Evolutionary conservation across 1,140 invertebrate genomes (phyloP).

Genomic region (Capitella teleta): DNA sequence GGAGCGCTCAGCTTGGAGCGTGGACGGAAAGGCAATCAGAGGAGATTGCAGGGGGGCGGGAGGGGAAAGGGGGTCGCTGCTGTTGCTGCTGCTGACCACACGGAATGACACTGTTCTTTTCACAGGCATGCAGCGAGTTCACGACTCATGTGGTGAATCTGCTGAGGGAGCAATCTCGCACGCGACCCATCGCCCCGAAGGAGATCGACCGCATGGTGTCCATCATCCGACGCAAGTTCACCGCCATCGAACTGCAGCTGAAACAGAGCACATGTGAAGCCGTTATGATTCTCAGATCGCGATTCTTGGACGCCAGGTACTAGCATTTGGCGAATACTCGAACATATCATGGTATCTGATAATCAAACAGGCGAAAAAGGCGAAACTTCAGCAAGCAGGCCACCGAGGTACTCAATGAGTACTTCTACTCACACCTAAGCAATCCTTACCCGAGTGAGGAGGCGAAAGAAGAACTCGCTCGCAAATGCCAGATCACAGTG

Average conservation of each 20-base stretch:
- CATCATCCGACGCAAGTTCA: conserved; percentile 99
- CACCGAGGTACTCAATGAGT: conserved; percentile 98
- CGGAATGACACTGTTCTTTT: background rate
- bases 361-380: conserved; percentile 91
- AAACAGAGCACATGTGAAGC: conserved; percentile 99
- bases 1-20: background rate
- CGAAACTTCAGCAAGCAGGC: conserved; percentile 99
- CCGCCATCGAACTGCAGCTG: conserved; percentile 98
- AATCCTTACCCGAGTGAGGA: conserved; percentile 99
- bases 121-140: conserved; percentile 95
- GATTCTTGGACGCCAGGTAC: conserved; percentile 84
- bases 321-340: background rate
- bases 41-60: background rate
- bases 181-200: conserved; percentile 85
- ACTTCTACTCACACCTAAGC: conserved; percentile 98
- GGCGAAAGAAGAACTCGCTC: conserved; percentile 98
- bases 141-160: conserved; percentile 99
- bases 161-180: conserved; percentile 90
- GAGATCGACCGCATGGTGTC: conserved; percentile 99
- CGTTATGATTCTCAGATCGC: conserved; percentile 95
- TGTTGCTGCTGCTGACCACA: background rate
- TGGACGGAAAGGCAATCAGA: background rate
- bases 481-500: conserved; percentile 98
- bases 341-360: too few species aligned
- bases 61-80: background rate